A percentile compares a stretch with the other conserved stretches of the same genome.
These are phyloP conservation scores for Temnothorax rugatulus DNA, from an alignment of 2,888 invertebrate genomes.

Conservation along the genomic window DNA sequence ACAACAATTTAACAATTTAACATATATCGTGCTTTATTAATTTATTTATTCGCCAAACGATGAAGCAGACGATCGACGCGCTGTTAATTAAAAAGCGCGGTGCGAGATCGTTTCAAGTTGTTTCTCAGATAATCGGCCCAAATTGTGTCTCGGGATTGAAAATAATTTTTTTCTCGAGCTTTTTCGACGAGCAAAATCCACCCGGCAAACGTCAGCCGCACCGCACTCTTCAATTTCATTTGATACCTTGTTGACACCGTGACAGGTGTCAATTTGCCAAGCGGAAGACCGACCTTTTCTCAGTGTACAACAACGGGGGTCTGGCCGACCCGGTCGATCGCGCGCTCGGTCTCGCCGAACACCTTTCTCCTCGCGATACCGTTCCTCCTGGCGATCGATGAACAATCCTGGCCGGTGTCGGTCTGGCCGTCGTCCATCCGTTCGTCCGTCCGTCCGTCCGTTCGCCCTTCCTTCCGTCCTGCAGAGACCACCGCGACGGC, in stretches of 20 bases:
- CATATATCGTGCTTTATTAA: not conserved
- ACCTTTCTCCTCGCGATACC: not conserved
- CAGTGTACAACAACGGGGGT: not conserved
- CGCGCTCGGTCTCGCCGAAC: constrained; percentile 9
- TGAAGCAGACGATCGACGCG: not conserved
- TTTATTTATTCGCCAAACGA: not conserved
- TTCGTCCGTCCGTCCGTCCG: constrained; percentile 12
- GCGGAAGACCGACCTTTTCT: constrained; percentile 32
- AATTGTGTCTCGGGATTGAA: not conserved
- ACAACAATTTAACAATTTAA: not conserved
- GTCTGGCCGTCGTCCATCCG: constrained; percentile 5
- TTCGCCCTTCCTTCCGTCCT: not conserved
- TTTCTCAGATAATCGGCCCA: not conserved
- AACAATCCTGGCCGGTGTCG: constrained; percentile 47
- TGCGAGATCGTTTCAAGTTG: not conserved
- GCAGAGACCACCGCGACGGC: constrained; percentile 15
- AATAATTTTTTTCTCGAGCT: not conserved
- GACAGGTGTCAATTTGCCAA: constrained; percentile 19
- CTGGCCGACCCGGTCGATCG: constrained; percentile 31
- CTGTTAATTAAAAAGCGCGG: not conserved
- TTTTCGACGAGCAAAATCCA: not conserved
- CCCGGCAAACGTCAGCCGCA: not conserved
- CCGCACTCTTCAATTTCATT: constrained; percentile 11
- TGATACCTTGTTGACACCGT: constrained; percentile 1
- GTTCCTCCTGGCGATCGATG: constrained; percentile 46